phyloP scores from a whole-genome alignment of 1,140 invertebrate genomes.

The Elymnias hypermnestra region DNA sequence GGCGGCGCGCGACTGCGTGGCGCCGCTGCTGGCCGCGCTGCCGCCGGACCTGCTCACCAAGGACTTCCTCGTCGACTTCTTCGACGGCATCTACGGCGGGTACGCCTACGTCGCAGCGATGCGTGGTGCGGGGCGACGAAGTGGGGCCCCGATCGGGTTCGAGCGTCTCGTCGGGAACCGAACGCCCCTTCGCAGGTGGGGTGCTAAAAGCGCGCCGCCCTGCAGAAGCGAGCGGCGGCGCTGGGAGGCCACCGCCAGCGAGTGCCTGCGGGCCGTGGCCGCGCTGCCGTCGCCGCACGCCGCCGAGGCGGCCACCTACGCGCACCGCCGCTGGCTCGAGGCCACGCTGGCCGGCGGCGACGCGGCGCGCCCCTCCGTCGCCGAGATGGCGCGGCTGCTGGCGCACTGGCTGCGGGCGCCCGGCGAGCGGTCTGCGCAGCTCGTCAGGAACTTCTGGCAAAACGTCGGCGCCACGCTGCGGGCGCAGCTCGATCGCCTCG shows the following conservation, averaged over 20 bases:
- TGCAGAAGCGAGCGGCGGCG: constrained; percentile 47
- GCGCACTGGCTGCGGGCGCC: constrained; percentile 40
- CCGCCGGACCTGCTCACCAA: constrained; percentile 32
- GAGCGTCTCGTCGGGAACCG: too few species aligned
- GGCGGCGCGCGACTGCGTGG: constrained; percentile 25
- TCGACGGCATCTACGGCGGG: constrained; percentile 39
- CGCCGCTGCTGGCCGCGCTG: constrained; percentile 35
- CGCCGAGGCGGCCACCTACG: constrained; percentile 27
- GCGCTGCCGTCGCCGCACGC: constrained; percentile 26
- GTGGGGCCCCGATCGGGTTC: too few species aligned
- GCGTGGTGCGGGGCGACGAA: too few species aligned
- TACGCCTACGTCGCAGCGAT: too few species aligned
- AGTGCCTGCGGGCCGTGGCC: constrained; percentile 41
- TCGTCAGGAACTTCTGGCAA: constrained; percentile 49
- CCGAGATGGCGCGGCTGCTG: constrained; percentile 30
- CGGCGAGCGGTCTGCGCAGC: constrained; percentile 37
- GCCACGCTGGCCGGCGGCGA: constrained; percentile 17
- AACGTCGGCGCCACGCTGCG: constrained; percentile 37
- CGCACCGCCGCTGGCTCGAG: constrained; percentile 42
- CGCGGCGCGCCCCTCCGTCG: constrained; percentile 33
- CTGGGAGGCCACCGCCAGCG: constrained; percentile 40
- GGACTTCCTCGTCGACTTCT: constrained; percentile 35
- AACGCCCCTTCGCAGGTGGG: constrained; percentile 44
- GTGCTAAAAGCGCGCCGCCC: constrained; percentile 36
- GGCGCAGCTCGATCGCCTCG: constrained; percentile 31